phyloP scores from a whole-genome alignment of 1,140 invertebrate genomes.

The Tenebrio molitor region DNA sequence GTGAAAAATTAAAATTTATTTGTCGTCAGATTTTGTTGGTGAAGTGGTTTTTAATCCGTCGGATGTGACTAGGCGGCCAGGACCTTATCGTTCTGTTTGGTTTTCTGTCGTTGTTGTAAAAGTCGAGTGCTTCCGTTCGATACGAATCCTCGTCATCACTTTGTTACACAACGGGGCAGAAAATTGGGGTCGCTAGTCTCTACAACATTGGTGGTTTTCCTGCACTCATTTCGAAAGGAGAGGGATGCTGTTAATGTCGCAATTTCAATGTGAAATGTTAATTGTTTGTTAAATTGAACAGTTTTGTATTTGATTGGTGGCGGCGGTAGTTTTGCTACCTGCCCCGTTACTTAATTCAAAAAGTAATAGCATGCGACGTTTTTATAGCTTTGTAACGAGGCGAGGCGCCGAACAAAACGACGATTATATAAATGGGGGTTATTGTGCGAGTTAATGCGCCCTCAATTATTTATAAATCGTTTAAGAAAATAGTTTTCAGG shows the following conservation, averaged over 20 bases:
- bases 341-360: not conserved
- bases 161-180: constrained; percentile 55
- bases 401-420: not conserved
- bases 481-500: not conserved
- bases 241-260: constrained; percentile 36
- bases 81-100: constrained; percentile 40
- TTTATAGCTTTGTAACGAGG: constrained; percentile 16
- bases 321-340: constrained; percentile 5
- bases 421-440: constrained; percentile 6
- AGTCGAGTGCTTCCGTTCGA: constrained; percentile 48
- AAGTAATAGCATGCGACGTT: constrained; percentile 10
- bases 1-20: constrained; percentile 7
- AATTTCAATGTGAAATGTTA: constrained; percentile 35
- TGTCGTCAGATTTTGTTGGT: not conserved
- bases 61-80: constrained; percentile 7
- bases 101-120: constrained; percentile 50
- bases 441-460: constrained; percentile 16
- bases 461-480: constrained; percentile 22
- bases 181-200: constrained; percentile 52
- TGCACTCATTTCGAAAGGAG: constrained; percentile 24
- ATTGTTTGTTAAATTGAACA: constrained; percentile 32
- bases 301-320: constrained; percentile 8
- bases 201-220: constrained; percentile 40
- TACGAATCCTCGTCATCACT: constrained; percentile 56
- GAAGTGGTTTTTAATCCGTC: constrained; percentile 9